Percentiles rank a stretch among this genome's conserved stretches.
Evolutionary conservation across 2,113 vertebrate species (phyloP).

Genomic region (Labeo rohita): DNA sequence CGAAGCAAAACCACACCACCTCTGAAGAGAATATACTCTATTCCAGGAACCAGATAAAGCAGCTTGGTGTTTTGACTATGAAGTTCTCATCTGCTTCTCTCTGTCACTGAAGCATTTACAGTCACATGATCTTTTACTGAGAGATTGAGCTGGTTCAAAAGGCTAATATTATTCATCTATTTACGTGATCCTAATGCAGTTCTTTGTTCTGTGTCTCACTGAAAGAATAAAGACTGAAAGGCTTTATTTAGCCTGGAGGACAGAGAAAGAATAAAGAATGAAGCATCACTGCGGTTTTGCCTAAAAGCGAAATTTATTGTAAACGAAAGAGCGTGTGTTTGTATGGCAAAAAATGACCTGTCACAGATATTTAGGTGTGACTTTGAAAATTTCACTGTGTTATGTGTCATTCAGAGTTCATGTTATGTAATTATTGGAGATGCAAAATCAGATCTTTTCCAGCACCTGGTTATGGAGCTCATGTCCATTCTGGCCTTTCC

Average conservation of each 20-base stretch:
- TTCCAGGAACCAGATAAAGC: background rate
- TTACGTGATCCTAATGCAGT: background rate
- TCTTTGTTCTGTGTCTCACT: background rate
- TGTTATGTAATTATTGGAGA: background rate
- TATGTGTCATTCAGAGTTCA: background rate
- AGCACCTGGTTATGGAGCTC: background rate
- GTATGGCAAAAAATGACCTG: background rate
- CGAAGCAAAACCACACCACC: background rate
- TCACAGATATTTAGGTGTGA: background rate
- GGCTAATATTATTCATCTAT: conserved; percentile 15
- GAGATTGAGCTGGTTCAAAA: conserved; percentile 22
- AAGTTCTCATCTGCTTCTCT: background rate
- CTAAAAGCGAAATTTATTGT: background rate
- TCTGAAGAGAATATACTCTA: background rate
- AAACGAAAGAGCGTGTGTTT: background rate
- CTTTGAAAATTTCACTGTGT: background rate
- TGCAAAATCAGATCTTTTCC: background rate
- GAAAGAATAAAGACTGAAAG: background rate
- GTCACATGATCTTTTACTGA: background rate
- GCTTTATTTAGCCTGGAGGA: background rate
- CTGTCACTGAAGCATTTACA: background rate
- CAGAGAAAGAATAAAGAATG: background rate
- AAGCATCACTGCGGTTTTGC: background rate
- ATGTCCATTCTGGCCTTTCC: background rate
- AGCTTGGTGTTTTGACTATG: background rate